A percentile compares a stretch with the other conserved stretches of the same genome.
phyloP scores from a whole-genome alignment of 2,797 vertebrate genomes.

The Prionace glauca region DNA sequence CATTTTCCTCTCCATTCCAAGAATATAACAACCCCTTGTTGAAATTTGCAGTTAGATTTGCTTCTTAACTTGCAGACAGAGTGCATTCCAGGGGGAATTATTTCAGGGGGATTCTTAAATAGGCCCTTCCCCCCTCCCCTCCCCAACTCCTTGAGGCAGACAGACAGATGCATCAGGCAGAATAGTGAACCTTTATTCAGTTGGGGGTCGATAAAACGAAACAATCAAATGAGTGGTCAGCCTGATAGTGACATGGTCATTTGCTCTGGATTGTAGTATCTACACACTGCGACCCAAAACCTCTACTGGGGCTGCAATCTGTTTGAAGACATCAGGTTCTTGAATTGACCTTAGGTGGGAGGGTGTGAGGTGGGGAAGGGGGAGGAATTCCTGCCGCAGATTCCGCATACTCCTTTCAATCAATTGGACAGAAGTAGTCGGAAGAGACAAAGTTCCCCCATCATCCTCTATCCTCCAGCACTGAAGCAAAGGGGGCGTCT shows the following conservation, averaged over 20 bases:
- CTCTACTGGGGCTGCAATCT: neutral
- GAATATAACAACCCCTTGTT: neutral
- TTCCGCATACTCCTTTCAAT: neutral
- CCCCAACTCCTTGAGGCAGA: too few species aligned
- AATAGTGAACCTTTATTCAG: neutral
- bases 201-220: neutral
- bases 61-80: too few species aligned
- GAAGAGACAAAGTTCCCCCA: neutral
- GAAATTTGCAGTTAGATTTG: neutral
- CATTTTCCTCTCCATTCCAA: neutral
- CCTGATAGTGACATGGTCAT: neutral
- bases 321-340: neutral
- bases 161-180: neutral
- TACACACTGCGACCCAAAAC: neutral
- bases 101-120: neutral
- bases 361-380: too few species aligned
- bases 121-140: neutral
- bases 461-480: neutral
- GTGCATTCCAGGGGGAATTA: too few species aligned
- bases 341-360: too few species aligned
- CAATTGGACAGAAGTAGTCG: neutral
- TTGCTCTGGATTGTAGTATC: neutral
- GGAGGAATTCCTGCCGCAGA: neutral
- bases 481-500: too few species aligned
- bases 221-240: neutral